Base-by-base conservation (phyloP, 1,140 invertebrate genomes). In the Dolichoris vasculosae region DNA sequence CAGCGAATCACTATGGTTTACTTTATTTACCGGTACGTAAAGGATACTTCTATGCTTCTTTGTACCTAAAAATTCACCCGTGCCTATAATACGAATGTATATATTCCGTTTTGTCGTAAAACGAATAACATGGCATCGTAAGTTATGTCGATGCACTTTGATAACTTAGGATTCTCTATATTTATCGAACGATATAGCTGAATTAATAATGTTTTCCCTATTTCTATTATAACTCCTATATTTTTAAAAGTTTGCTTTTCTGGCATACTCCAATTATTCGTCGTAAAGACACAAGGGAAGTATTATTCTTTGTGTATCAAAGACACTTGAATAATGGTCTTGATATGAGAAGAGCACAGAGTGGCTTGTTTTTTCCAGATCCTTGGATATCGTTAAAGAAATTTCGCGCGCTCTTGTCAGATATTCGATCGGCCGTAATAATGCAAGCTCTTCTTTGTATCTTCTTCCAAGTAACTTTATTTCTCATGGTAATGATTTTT, bases 391-490 rank as follows among this genome's bases (percentile, higher is more conserved):
- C 90, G 90, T 92, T 92, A 92, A 91, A 91, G 90, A 89, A 92
- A 92, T 92, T 90, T 91, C 78, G 84, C 89, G 88, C 90, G 89
- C 89, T 89, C 90, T 89, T 87, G 91, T 92, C 91, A 91, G 89
- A 86, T 71, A 89, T 87, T 89, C 89, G 89, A 89, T 89, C 90
- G 88, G 38, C 91, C 90, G 90, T 91, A 80, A 90, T 82, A 78
- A 80, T 64, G 69, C 63, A 26, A 35, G 69, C 40, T 81, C 43
- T 79, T 86, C 81, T 82, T 59, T 78, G 43, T 83, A 81, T 78
- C 76, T 67, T 83, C 35, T 32, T 77, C 38, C 26, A 23, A 20
- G 76, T 38, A 71, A 38, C 67, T 67, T 59, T 75, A 13, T 55
- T 48, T 67, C 79, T 20, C 35, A 26, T 48, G 67, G 59, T 43